Conservation (phyloP, 64 coral and sea anemone genomes). For the Stichodactyla helianthus region DNA sequence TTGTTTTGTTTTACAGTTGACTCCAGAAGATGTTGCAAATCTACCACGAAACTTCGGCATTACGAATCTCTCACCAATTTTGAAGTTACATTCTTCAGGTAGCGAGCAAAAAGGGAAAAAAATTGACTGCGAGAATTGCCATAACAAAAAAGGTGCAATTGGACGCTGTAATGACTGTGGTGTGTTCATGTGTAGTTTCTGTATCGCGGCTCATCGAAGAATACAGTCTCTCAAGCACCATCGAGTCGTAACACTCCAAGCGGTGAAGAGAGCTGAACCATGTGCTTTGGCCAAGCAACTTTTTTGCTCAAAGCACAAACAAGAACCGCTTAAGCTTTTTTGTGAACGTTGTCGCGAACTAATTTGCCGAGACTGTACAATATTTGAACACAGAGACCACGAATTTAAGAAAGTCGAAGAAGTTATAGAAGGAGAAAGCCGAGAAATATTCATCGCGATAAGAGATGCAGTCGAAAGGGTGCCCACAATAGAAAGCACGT, state of each 20-base stretch:
- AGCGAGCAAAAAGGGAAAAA: constrained; percentile 3
- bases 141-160: constrained; percentile 1
- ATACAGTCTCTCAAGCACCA: constrained; percentile 1
- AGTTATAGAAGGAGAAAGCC: not conserved
- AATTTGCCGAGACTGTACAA: constrained; percentile 30
- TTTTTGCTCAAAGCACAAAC: not conserved
- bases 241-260: not conserved
- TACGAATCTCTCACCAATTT: constrained; percentile 14
- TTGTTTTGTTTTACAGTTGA: not conserved
- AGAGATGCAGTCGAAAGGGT: not conserved
- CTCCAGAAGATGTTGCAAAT: not conserved
- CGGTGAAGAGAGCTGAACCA: constrained; percentile 22
- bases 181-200: constrained; percentile 16
- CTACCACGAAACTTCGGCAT: constrained; percentile 7
- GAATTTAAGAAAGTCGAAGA: not conserved
- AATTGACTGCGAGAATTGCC: constrained; percentile 14
- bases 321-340: not conserved
- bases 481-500: not conserved
- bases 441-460: not conserved
- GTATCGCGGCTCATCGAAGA: not conserved
- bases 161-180: not conserved
- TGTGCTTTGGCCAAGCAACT: not conserved
- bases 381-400: constrained; percentile 23
- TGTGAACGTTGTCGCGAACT: constrained; percentile 5
- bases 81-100: not conserved